A percentile compares a stretch with the other conserved stretches of the same genome.
These are phyloP conservation scores for Forbesichthys papilliferus DNA, from an alignment of 2,113 vertebrate genomes.

Conservation along the genomic window DNA sequence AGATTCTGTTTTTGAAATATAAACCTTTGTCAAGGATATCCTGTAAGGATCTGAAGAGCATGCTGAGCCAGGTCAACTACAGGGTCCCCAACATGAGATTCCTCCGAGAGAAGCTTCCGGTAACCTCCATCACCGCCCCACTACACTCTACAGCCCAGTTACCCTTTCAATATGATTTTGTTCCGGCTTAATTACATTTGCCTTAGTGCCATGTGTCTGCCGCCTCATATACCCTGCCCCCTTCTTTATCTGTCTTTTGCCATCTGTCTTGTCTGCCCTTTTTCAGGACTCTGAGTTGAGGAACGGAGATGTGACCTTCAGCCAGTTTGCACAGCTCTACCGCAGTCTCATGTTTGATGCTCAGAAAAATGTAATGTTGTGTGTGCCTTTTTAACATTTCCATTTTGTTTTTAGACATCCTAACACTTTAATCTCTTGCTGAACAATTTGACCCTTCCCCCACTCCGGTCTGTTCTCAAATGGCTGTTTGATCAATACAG, in stretches of 20 bases:
- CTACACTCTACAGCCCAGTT: conserved; percentile 5
- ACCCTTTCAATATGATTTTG: conserved; percentile 17
- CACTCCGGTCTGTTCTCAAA: conserved; percentile 64
- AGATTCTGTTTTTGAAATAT: conserved; percentile 7
- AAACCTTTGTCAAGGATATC: conserved; percentile 84
- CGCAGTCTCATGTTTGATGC: conserved; percentile 95
- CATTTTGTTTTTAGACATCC: background rate
- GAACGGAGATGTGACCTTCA: conserved; percentile 90
- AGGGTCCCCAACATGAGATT: conserved; percentile 97
- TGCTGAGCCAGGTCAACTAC: conserved; percentile 98
- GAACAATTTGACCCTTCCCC: conserved; percentile 39
- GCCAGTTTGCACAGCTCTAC: conserved; percentile 94
- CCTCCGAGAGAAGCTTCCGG: conserved; percentile 92
- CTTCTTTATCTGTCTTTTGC: background rate
- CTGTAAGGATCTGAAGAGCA: conserved; percentile 96
- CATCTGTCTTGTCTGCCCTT: background rate
- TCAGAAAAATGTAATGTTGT: conserved; percentile 87
- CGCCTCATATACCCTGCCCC: background rate
- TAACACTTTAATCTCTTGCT: conserved; percentile 30
- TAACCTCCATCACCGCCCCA: conserved; percentile 60
- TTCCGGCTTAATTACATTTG: conserved; percentile 15
- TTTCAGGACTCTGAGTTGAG: conserved; percentile 91
- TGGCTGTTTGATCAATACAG: conserved; percentile 75
- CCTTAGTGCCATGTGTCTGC: background rate
- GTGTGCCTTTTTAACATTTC: background rate